Base-by-base conservation (phyloP, 2,888 invertebrate species). In the Augiades crinisus region DNA sequence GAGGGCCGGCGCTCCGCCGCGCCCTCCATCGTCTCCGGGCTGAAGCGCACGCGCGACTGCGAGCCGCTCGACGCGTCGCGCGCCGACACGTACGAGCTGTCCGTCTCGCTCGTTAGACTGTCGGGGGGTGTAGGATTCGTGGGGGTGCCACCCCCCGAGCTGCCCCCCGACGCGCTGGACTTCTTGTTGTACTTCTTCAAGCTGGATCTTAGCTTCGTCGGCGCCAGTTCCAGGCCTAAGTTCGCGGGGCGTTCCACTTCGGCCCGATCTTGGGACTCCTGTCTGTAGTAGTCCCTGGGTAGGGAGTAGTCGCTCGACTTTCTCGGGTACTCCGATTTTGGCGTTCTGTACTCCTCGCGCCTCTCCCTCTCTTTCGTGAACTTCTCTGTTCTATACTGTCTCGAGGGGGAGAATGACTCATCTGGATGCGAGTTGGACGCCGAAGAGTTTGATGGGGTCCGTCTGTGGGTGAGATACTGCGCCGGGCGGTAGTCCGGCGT, bases 31-130 rank as follows among this genome's bases (percentile, higher is more conserved):
- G 94, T 92, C 44, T 94, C 94, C 0, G 96, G 96, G 41, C 95
- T 96, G 81, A 95, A 95, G 52, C 94, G 90, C 53, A 94, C 96
- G 8, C 95, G 89, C 30, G 93, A 92, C 56, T 92, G 92, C n/a
- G 94, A 93, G 17, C 93, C 93, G 54, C 92, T 90, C 8, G 92
- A 91, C 0, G 91, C 93, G 67, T 95, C 96, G 67, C 95, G 92
- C 12, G 97, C 97, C 5, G 97, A 97, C 62, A 96, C 93, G 77
- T 96, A 97, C 34, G 96, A 96, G 68, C 95, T 95, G 70, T 96
- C 97, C 16, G 87, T 86, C 65, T 97, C 97, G 67, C 96, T 95
- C 0, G 95, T 94, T 54, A 96, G 71, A 60, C 95, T 95, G 65
- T 96, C 96, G 0, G 96, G 96, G 0, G 96, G 96, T 4, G 96